Conservation (phyloP, 2,888 invertebrate genomes). For the Abrostola triplasia region DNA sequence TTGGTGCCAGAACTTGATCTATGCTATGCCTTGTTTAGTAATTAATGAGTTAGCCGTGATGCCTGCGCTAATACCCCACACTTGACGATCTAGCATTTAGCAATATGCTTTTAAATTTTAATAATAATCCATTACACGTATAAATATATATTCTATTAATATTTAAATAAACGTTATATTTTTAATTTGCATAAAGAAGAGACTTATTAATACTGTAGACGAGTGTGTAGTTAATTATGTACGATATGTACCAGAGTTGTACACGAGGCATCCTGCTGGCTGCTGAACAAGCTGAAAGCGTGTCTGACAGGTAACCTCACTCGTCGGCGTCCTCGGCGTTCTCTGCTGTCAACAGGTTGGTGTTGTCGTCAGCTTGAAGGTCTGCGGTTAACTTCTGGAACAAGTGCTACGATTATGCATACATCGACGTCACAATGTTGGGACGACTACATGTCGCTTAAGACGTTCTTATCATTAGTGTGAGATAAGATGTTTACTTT, state of each 20-base stretch:
- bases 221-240: slow-evolving; percentile 47
- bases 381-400: slow-evolving; percentile 82
- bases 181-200: slow-evolving; percentile 31
- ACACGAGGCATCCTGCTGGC: slow-evolving; percentile 70
- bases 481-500: too few relatives aligned
- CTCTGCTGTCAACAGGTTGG: slow-evolving; percentile 83
- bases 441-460: background rate
- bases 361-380: slow-evolving; percentile 83
- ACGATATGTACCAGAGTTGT: slow-evolving; percentile 65
- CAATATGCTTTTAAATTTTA: slow-evolving; percentile 30
- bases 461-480: background rate
- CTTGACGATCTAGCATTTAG: slow-evolving; percentile 30
- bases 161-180: slow-evolving; percentile 39
- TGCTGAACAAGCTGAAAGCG: slow-evolving; percentile 71
- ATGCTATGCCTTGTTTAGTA: slow-evolving; percentile 28
- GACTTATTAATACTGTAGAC: slow-evolving; percentile 25
- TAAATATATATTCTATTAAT: slow-evolving; percentile 49
- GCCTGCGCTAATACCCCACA: slow-evolving; percentile 21
- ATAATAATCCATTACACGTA: slow-evolving; percentile 42
- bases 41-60: slow-evolving; percentile 22
- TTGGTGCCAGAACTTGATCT: slow-evolving; percentile 40
- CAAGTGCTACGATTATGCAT: slow-evolving; percentile 50
- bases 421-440: background rate
- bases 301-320: slow-evolving; percentile 61
- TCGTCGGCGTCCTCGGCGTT: slow-evolving; percentile 83